A percentile compares a stretch with the other conserved stretches of the same genome.
Conservation (phyloP, 2,113 vertebrate genomes). For the Uria lomvia region DNA sequence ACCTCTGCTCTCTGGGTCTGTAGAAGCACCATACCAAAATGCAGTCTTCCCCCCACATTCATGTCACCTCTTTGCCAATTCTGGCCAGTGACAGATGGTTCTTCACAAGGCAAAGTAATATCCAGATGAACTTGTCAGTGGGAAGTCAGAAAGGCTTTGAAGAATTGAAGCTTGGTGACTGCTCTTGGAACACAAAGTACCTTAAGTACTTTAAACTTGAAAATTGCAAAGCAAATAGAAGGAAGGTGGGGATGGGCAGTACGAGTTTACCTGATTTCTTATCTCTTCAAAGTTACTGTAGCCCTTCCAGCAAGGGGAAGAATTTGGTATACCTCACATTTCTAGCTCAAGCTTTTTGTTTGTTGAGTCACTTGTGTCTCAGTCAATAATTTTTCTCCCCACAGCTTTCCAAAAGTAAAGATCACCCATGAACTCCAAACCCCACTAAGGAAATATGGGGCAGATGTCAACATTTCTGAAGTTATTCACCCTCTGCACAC, state of each 20-base stretch:
- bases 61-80: neutral
- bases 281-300: neutral
- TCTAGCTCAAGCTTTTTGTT: neutral
- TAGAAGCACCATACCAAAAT: neutral
- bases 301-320: neutral
- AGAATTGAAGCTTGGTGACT: neutral
- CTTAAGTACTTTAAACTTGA: slow-evolving; percentile 4
- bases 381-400: neutral
- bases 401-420: slow-evolving; percentile 17
- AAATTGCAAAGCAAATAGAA: slow-evolving; percentile 35
- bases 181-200: neutral
- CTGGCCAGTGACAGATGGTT: neutral
- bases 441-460: neutral
- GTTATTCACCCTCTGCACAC: slow-evolving; percentile 26
- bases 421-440: neutral
- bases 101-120: neutral
- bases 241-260: neutral
- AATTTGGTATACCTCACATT: neutral
- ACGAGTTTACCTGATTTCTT: neutral
- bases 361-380: neutral
- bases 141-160: neutral
- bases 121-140: neutral
- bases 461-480: slow-evolving; percentile 22
- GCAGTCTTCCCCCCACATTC: neutral
- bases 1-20: neutral